Evolutionary conservation across 2,888 invertebrate genomes (phyloP).

Genomic region (Meloe dianella): DNA sequence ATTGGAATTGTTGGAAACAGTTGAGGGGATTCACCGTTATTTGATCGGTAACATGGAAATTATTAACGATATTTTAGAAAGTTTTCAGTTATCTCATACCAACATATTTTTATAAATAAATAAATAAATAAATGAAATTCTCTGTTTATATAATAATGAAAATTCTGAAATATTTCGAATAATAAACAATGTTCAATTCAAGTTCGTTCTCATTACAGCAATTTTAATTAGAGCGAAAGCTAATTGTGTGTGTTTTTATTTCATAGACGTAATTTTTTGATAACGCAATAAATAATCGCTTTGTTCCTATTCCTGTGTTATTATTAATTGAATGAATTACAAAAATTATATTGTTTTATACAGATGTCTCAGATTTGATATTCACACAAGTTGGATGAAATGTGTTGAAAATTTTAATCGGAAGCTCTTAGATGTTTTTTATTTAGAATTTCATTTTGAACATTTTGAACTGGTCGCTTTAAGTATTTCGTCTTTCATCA

Average conservation of each 20-base stretch:
- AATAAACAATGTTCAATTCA: background rate
- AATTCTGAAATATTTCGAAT: background rate
- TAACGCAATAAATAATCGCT: background rate
- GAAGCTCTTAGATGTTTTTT: background rate
- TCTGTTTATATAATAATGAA: background rate
- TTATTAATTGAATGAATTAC: background rate
- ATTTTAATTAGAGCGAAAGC: conserved; percentile 11
- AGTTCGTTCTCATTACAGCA: conserved; percentile 8
- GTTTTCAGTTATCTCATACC: conserved; percentile 8
- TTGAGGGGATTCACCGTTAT: background rate
- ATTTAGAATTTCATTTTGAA: background rate
- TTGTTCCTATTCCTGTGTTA: background rate
- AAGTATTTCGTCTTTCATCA: background rate
- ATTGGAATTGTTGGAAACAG: background rate
- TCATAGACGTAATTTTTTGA: background rate
- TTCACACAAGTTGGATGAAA: background rate
- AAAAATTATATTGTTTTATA: background rate
- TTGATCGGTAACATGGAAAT: conserved; percentile 7
- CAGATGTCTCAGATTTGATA: background rate
- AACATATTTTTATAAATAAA: background rate
- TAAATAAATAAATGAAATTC: background rate
- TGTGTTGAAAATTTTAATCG: conserved; percentile 5
- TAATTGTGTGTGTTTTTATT: background rate
- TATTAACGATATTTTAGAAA: conserved; percentile 7
- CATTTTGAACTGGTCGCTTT: background rate